Conservation (phyloP, 2,888 invertebrate genomes). For the Antheraea yamamai region DNA sequence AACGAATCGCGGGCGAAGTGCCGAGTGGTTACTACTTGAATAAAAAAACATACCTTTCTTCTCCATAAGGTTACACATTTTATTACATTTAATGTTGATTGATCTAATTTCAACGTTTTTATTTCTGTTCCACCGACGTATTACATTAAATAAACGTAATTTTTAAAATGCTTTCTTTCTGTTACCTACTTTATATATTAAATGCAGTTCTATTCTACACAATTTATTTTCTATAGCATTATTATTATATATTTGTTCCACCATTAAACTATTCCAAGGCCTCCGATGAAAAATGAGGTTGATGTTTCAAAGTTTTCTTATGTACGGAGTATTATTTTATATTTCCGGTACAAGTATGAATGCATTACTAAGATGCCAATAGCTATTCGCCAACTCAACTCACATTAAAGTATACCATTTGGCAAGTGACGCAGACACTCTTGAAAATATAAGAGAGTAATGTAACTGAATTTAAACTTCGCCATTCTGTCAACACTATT, state of each 20-base stretch:
- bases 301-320: constrained; percentile 2
- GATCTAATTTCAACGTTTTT: no score
- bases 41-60: no score
- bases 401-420: constrained; percentile 73
- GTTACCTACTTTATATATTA: neutral
- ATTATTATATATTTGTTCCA: neutral
- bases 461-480: constrained; percentile 50
- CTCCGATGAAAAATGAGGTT: neutral
- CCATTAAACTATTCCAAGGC: neutral
- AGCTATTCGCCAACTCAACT: constrained; percentile 55
- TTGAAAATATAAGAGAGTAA: constrained; percentile 47
- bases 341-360: constrained; percentile 51
- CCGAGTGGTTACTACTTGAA: no score
- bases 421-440: constrained; percentile 59
- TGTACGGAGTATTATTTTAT: constrained; percentile 43
- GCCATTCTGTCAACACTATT: constrained; percentile 52
- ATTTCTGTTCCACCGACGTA: no score
- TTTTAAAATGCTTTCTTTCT: neutral
- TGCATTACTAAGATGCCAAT: constrained; percentile 51
- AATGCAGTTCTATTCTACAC: neutral
- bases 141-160: no score
- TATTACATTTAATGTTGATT: no score
- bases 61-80: no score
- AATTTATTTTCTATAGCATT: neutral
- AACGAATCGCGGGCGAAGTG: no score